Evolutionary conservation across 2,113 vertebrate genomes (phyloP), one percentile per base, ranked within the genome.

Genomic region (Ascaphus truei): DNA sequence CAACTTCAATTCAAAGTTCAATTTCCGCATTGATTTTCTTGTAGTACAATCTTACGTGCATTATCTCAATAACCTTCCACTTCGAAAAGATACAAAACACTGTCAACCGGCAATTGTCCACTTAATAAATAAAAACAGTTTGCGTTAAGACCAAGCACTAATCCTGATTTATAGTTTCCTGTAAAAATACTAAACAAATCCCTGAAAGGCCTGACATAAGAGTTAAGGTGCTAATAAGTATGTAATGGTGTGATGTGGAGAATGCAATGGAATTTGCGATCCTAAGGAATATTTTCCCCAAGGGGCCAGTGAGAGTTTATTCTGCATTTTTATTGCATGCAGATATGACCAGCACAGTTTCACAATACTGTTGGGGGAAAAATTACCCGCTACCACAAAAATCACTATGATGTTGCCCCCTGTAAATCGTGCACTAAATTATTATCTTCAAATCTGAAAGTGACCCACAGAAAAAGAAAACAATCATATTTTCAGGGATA

Each of bases 261-360:
- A 5, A 73, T 62, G 1, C 30, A 65, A 10, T 68, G 50, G 34
- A 74, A 72, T 79, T 52, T 68, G 13, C 22, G 65, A 8, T 64
- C 37, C 57, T 73, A 50, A 62, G 8, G 68, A 68, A 73, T n/a
- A 61, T 66, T 9, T 20, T 61, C 72, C 65, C 60, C 68, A 56
- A 3, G 41, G 53, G 31, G 18, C 34, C 30, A 79, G 71, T 60
- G 72, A 55, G 73, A 63, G 34, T 36, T 23, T 68, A 31, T 39
- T 27, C 53, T 58, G 73, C 50, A 73, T 59, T 72, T 76, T 75
- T 30, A 58, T 34, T 55, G 34, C 34, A 68, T 68, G 34, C 68
- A 69, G 2, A 61, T 6, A 55, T n/a, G n/a, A n/a, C n/a, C n/a
- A n/a, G n/a, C n/a, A n/a, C n/a, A n/a, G n/a, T n/a, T n/a, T n/a